Base-by-base conservation (phyloP, 1,140 invertebrate species). In the Acromyrmex echinatior region DNA sequence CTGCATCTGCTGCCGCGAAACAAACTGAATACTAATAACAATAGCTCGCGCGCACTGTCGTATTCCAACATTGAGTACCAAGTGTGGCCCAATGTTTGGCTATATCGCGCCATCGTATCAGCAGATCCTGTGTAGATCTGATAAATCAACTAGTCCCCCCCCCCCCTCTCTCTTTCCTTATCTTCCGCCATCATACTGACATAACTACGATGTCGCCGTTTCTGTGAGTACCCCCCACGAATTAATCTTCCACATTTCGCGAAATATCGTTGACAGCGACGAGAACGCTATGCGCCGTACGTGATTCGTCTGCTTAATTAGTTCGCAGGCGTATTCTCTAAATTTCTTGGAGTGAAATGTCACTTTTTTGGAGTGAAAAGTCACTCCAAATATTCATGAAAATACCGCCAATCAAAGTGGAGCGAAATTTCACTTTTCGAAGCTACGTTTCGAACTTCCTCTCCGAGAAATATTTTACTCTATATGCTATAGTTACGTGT, bases 21-120 rank as follows among this genome's bases (percentile, higher is more conserved):
- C 92, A 92, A 93, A 92, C 92, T 89, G 93, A 93, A 93, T 93
- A 93, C 92, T 93, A 93, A 93, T 93, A 93, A 93, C 91, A 92
- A 91, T 65, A 66, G 68, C 84, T 77, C 31, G 60, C 25, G 73
- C 76, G 63, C 77, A 63, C 63, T 35, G 84, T 80, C 73, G 73
- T 86, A 88, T 81, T 86, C 82, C 77, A 77, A 66, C 87, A 91
- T 91, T 81, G 91, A 92, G 87, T 86, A 82, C 82, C 87, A 92
- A 92, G 86, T 87, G 86, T 66, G 89, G 62, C 49, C 78, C 25
- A 14, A 14, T 76, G 16, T 82, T 28, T 71, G 9, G 14, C 51
- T 87, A 77, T 65, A 70, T 74, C 56, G 12, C 12, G 68, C 28
- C 62, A n/a, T 73, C 39, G 70, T 39, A 86, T 51, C 45, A 53